A percentile compares a stretch with the other conserved stretches of the same genome.
Evolutionary conservation across 2,113 vertebrate species (phyloP).

Genomic region (Tachuris rubrigastra): DNA sequence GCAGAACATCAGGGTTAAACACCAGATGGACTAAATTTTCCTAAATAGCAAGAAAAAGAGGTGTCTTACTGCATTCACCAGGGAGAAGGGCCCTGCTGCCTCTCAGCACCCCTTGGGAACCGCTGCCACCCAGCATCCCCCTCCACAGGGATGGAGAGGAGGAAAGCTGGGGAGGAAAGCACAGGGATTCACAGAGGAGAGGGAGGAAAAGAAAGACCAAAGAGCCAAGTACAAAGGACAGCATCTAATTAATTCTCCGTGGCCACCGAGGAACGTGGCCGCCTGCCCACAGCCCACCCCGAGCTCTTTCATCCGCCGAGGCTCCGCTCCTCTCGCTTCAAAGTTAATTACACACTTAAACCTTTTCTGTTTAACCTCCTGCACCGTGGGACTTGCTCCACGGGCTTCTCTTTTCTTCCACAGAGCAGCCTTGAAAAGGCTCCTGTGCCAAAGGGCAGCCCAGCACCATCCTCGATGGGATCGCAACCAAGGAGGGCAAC

Average conservation of each 20-base stretch:
- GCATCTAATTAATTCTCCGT: constrained; percentile 9
- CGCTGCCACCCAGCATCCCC: neutral
- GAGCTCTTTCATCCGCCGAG: neutral
- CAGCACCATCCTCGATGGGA: neutral
- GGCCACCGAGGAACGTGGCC: neutral
- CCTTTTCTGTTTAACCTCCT: constrained; percentile 47
- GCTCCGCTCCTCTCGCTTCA: neutral
- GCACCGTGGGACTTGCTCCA: neutral
- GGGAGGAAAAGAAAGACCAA: neutral
- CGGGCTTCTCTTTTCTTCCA: neutral
- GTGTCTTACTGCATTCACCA: neutral
- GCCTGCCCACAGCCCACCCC: neutral
- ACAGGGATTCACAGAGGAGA: neutral
- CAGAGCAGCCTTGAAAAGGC: neutral
- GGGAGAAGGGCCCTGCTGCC: neutral
- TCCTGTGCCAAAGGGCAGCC: neutral
- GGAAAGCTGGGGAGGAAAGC: neutral
- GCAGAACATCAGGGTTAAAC: neutral
- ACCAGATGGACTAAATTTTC: neutral
- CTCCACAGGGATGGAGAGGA: neutral
- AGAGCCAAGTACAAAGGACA: neutral
- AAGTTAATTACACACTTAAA: constrained; percentile 53
- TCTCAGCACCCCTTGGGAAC: neutral
- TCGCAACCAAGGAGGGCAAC: too few species aligned
- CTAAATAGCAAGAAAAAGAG: too few species aligned